phyloP scores from a whole-genome alignment of 2,888 invertebrate genomes.

The Steinernema hermaphroditum region DNA sequence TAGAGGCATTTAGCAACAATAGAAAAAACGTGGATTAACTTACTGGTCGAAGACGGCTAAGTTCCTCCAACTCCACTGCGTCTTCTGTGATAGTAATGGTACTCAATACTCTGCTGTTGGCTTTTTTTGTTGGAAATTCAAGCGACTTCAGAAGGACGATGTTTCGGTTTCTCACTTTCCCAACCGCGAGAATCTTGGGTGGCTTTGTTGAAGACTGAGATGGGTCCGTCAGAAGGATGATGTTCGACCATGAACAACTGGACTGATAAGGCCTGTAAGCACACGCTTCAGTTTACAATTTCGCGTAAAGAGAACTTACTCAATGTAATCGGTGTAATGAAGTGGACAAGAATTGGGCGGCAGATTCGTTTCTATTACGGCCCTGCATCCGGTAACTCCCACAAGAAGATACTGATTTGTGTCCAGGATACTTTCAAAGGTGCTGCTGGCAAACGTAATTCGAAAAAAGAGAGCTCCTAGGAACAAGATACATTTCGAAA shows the following conservation, averaged over 20 bases:
- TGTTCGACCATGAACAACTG: neutral
- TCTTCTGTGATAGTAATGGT: neutral
- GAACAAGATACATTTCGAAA: too few relatives aligned
- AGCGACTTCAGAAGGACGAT: neutral
- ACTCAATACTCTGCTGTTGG: neutral
- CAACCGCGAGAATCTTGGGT: neutral
- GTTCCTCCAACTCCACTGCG: neutral
- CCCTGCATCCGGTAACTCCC: neutral
- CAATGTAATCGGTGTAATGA: neutral
- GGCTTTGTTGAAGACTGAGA: neutral
- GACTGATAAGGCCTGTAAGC: neutral
- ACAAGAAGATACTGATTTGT: conserved; percentile 2
- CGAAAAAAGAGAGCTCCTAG: too few relatives aligned
- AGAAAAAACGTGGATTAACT: neutral
- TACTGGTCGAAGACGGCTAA: neutral
- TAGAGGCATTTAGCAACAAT: too few relatives aligned
- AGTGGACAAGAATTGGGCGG: neutral
- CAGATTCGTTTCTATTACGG: neutral
- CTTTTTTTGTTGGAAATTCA: neutral
- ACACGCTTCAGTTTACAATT: neutral
- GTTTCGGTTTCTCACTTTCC: neutral
- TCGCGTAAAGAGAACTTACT: neutral
- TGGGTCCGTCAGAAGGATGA: neutral
- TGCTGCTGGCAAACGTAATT: neutral
- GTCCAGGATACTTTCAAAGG: neutral